A percentile compares a stretch with the other conserved stretches of the same genome.
phyloP scores from a whole-genome alignment of 2,888 invertebrate genomes.

The Schizaphis graminum region DNA sequence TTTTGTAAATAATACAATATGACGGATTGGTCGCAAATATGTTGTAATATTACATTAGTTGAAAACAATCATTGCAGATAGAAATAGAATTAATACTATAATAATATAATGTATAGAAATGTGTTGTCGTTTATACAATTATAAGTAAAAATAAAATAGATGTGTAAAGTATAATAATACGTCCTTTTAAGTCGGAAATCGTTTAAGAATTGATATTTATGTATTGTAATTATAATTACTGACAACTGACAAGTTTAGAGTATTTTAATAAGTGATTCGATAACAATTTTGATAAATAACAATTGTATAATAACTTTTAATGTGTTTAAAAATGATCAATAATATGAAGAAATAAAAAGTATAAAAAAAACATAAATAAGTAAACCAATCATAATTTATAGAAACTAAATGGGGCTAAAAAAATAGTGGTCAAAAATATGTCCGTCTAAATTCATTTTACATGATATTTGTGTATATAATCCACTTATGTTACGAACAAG shows the following conservation, averaged over 20 bases:
- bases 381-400: neutral
- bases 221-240: neutral
- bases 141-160: neutral
- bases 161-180: neutral
- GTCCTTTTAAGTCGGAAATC: neutral
- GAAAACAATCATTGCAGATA: neutral
- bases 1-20: neutral
- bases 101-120: neutral
- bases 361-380: neutral
- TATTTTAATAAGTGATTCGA: neutral
- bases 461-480: constrained; percentile 33
- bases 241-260: neutral
- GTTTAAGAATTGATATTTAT: neutral
- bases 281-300: neutral
- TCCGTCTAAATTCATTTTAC: constrained; percentile 10
- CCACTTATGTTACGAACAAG: neutral
- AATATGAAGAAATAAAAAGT: neutral
- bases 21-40: neutral
- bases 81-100: neutral
- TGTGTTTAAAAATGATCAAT: neutral
- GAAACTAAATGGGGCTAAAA: neutral
- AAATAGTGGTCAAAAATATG: neutral
- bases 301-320: neutral
- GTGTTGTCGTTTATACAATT: neutral
- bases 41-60: neutral